phyloP scores from a whole-genome alignment of 2,888 invertebrate species.

The Apotomis betuletana region DNA sequence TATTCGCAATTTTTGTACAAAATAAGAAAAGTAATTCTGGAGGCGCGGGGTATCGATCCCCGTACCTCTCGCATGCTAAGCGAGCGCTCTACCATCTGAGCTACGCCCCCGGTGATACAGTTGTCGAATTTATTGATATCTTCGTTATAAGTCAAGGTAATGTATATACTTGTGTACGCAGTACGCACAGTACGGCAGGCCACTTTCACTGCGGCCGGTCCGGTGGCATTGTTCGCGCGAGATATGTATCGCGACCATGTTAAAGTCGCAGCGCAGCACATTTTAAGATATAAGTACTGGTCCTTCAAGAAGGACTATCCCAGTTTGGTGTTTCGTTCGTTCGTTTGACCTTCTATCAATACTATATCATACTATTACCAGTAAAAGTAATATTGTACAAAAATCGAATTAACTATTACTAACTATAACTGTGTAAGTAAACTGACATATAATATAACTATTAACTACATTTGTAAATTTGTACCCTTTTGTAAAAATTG shows the following conservation, averaged over 20 bases:
- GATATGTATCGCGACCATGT: neutral
- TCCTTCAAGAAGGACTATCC: no score
- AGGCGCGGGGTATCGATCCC: constrained; percentile 83
- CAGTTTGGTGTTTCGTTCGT: no score
- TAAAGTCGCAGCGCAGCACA: neutral
- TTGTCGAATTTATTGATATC: constrained; percentile 16
- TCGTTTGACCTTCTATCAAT: no score
- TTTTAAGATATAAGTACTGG: no score
- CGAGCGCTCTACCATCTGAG: constrained; percentile 84
- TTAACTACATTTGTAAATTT: no score
- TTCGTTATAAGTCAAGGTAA: neutral
- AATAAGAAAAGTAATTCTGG: constrained; percentile 55
- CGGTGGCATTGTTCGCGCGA: neutral
- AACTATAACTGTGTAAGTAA: no score
- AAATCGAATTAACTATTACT: no score
- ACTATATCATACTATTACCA: no score
- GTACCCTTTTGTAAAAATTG: no score
- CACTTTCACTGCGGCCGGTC: constrained; percentile 14
- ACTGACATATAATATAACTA: no score
- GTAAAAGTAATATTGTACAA: no score
- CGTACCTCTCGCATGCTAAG: constrained; percentile 83
- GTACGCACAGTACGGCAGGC: neutral
- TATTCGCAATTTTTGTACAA: no score
- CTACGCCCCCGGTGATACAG: constrained; percentile 73
- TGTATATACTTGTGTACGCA: neutral